Base-by-base conservation (phyloP, 2,888 invertebrate species). In the Meloe dianella region DNA sequence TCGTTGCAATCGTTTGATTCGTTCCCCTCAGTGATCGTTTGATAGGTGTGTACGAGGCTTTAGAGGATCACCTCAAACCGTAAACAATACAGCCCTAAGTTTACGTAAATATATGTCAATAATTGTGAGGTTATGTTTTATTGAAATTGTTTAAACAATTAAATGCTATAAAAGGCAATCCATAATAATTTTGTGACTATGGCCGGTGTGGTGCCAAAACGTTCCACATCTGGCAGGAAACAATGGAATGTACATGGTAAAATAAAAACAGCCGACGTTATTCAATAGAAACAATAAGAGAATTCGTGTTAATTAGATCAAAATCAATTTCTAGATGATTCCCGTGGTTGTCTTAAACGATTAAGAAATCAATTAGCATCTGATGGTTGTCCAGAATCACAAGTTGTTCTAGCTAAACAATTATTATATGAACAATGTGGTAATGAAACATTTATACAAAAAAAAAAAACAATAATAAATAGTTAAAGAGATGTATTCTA, bases 351-450 rank as follows among this genome's bases (percentile, higher is more conserved):
- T 60, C 82, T 91, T 63, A 87, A 87, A 78, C 84, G 90, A 61
- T 83, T 91, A 60, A 85, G 91, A 76, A 86, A 88, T 78, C 93
- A 93, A 78, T 84, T 95, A 71, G 95, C 95, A 0, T 93, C 93
- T 78, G 95, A 95, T 83, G 95, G 95, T 9, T 95, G 94, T 82
- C 92, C 94, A 0, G 95, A 95, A 79, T 94, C 94, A 10, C 96
- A 96, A 84, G 92, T 94, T 69, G 92, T 94, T 63, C 85, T 95
- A 66, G 96, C 95, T 3, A 94, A 94, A 79, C 91, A 93, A 77
- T 85, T 96, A 47, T 85, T 96, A 74, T 91, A 93, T 75, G 92
- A 93, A 79, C 88, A 88, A 83, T 90, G 90, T 84, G 93, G 93
- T 93, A 85, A 79, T 84, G 75, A 7, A 30, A 27, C 29, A 3